These are phyloP conservation scores for Neosalanx taihuensis DNA, from an alignment of 2,797 vertebrate genomes.

Conservation along the genomic window DNA sequence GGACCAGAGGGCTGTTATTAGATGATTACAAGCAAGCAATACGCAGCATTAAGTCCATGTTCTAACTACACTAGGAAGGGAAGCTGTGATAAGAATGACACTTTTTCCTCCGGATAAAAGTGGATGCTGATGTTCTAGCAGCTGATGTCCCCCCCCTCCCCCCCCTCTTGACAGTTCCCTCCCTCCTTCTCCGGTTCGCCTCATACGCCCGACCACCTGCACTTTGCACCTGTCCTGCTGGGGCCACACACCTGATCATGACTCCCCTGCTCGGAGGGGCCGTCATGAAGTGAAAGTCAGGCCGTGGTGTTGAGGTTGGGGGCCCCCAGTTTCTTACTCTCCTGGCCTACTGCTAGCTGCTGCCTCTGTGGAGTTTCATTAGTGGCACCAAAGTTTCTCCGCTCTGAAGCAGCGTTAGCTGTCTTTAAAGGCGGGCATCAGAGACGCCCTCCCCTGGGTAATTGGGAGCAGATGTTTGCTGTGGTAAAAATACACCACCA, in stretches of 20 bases:
- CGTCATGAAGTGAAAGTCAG: neutral
- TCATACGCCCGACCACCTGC: neutral
- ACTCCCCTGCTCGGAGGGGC: neutral
- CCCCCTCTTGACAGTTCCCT: neutral
- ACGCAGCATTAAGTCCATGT: constrained; percentile 10
- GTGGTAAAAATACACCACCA: constrained; percentile 58
- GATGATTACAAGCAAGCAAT: neutral
- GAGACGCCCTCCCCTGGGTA: constrained; percentile 71
- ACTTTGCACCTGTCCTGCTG: neutral
- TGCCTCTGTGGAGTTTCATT: constrained; percentile 75
- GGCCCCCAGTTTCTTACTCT: constrained; percentile 73
- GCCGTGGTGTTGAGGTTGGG: constrained; percentile 48
- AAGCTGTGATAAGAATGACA: too few species aligned
- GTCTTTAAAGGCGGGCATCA: constrained; percentile 69
- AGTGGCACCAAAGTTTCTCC: constrained; percentile 70
- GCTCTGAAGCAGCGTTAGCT: constrained; percentile 70
- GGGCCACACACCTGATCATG: neutral
- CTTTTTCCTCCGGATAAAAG: too few species aligned
- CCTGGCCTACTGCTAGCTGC: constrained; percentile 57
- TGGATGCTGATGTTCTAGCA: too few species aligned
- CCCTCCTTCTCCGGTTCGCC: neutral
- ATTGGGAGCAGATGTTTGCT: constrained; percentile 77
- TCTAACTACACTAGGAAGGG: too few species aligned
- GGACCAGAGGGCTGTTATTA: constrained; percentile 13
- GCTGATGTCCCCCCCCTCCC: neutral